A percentile compares a stretch with the other conserved stretches of the same genome.
phyloP scores from a whole-genome alignment of 1,140 invertebrate genomes.

The Sitobion miscanthi region DNA sequence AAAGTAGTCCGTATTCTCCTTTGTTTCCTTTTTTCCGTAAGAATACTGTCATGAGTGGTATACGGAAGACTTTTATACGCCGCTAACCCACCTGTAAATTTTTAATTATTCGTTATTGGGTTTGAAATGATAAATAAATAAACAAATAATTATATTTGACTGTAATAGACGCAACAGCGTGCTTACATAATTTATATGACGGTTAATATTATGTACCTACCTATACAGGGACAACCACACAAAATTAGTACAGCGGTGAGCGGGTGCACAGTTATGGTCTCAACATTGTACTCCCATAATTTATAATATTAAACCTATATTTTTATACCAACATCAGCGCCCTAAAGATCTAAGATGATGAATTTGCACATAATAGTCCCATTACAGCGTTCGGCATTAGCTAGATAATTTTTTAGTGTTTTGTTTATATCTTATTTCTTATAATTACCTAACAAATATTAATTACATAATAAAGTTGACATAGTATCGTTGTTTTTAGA shows the following conservation, averaged over 20 bases:
- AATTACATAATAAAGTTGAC: not conserved
- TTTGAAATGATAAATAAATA: not conserved
- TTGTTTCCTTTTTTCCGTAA: slow-evolving; percentile 91
- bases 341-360: not conserved
- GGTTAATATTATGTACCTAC: not conserved
- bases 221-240: not conserved
- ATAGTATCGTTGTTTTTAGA: not conserved
- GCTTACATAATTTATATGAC: not conserved
- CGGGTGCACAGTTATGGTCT: not conserved
- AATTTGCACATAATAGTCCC: not conserved
- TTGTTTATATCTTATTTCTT: not conserved
- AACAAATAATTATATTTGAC: not conserved
- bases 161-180: not conserved
- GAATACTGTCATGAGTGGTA: slow-evolving; percentile 78
- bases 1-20: slow-evolving; percentile 95
- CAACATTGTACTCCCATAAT: not conserved
- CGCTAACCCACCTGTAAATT: slow-evolving; percentile 72
- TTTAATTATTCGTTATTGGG: not conserved
- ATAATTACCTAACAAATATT: not conserved
- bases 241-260: not conserved
- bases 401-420: not conserved
- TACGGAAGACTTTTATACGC: slow-evolving; percentile 87
- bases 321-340: not conserved
- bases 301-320: not conserved
- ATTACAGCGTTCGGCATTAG: not conserved